A percentile compares a stretch with the other conserved stretches of the same genome.
Evolutionary conservation across 2,113 vertebrate genomes (phyloP).

Genomic region (Oryzias javanicus): DNA sequence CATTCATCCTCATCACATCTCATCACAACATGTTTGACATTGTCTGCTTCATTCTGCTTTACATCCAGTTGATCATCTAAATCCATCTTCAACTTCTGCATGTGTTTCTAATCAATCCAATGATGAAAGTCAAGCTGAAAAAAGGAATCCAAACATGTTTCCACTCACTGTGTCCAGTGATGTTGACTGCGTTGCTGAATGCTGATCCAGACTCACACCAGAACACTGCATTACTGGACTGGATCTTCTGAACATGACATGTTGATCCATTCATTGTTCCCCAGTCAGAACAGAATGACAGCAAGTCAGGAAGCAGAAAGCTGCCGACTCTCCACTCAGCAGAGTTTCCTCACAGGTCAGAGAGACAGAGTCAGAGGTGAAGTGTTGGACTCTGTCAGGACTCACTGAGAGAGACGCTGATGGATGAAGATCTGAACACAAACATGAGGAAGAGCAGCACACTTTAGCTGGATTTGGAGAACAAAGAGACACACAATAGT

Average conservation of each 20-base stretch:
- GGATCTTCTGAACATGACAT: accelerated
- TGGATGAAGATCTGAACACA: constrained; percentile 1
- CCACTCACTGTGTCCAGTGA: constrained; percentile 11
- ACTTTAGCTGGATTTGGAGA: too few species aligned
- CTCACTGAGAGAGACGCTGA: constrained; percentile 28
- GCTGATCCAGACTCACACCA: constrained; percentile 52
- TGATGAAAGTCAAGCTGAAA: not conserved
- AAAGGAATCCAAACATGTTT: too few species aligned
- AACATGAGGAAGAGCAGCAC: not conserved
- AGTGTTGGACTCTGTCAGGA: constrained; percentile 45
- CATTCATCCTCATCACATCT: not conserved
- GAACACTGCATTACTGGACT: not conserved
- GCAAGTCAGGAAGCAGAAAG: accelerated
- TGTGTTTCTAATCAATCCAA: not conserved
- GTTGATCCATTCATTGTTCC: not conserved
- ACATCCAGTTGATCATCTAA: not conserved
- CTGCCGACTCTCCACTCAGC: constrained; percentile 21
- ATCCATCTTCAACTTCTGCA: not conserved
- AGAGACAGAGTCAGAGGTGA: not conserved
- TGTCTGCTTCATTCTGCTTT: not conserved
- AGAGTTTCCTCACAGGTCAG: constrained; percentile 44
- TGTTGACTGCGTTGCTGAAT: constrained; percentile 52
- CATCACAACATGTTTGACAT: not conserved
- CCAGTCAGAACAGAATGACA: accelerated
- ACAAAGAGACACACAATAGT: too few species aligned